Evolutionary conservation across 2,888 invertebrate species (phyloP).

Genomic region (Cantharis rustica): DNA sequence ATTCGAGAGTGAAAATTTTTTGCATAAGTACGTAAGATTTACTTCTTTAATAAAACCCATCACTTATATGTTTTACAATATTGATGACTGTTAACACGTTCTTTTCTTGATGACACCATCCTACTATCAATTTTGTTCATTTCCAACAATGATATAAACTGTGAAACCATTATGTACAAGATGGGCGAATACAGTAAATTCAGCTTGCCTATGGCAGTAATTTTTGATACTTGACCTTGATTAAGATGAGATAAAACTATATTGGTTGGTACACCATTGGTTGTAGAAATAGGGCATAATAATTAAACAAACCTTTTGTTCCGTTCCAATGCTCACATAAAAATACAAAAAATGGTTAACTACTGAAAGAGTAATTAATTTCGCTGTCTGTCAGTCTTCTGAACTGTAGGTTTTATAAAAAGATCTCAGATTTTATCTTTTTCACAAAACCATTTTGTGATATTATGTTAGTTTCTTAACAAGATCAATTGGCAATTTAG

Average conservation of each 20-base stretch:
- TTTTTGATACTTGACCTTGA: neutral
- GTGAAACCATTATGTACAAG: too few species aligned
- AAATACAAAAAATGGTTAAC: constrained; percentile 21
- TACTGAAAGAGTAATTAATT: constrained; percentile 21
- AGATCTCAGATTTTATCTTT: constrained; percentile 12
- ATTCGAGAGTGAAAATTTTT: too few species aligned
- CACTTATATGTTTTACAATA: too few species aligned
- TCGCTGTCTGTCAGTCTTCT: constrained; percentile 4
- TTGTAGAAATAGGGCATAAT: neutral
- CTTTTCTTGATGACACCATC: too few species aligned
- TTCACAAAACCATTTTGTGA: constrained; percentile 8
- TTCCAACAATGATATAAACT: too few species aligned
- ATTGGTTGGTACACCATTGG: neutral
- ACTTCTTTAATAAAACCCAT: too few species aligned
- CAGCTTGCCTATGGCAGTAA: neutral
- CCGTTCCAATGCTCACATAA: constrained; percentile 13
- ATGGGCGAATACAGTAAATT: neutral
- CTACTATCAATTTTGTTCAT: too few species aligned
- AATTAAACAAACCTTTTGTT: constrained; percentile 9
- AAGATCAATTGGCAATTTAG: constrained; percentile 17
- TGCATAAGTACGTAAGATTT: too few species aligned
- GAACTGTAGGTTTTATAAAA: constrained; percentile 17
- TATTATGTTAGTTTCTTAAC: constrained; percentile 16
- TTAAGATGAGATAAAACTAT: neutral
- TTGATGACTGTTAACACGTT: too few species aligned